Percentiles rank a stretch among this genome's conserved stretches.
These are phyloP conservation scores for Neogale vison DNA, from an alignment of 2,113 vertebrate species.

Conservation along the genomic window DNA sequence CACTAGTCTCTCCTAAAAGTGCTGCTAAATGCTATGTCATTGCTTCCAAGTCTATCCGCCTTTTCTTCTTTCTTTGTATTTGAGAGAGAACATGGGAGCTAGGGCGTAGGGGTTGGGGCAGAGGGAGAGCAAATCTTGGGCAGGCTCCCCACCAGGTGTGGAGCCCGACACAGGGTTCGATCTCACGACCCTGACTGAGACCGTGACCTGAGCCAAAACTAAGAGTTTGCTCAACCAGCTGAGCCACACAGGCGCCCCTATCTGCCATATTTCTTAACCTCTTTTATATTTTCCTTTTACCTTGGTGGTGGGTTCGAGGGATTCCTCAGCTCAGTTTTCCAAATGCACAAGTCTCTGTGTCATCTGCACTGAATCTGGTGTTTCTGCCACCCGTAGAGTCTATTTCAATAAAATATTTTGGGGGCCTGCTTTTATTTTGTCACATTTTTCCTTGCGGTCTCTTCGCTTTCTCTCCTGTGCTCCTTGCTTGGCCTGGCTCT, in stretches of 20 bases:
- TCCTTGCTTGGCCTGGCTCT: neutral
- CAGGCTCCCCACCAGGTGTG: neutral
- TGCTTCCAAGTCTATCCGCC: neutral
- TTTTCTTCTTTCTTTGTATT: neutral
- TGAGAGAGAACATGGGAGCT: neutral
- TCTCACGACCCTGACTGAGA: neutral
- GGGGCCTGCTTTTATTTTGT: neutral
- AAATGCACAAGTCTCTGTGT: neutral
- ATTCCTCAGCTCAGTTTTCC: neutral
- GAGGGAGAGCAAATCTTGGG: neutral
- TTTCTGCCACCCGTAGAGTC: neutral
- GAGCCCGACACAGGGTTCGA: rapidly evolving
- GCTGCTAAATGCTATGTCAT: neutral
- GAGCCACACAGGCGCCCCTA: neutral
- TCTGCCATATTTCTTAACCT: neutral
- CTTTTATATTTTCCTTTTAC: neutral
- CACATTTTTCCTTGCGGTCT: neutral
- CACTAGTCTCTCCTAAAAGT: neutral
- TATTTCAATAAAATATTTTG: no score
- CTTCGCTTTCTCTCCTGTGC: neutral
- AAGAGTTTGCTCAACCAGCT: neutral
- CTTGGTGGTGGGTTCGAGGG: neutral
- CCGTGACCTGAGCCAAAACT: neutral
- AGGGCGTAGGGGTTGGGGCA: neutral
- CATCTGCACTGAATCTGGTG: no score